Evolutionary conservation across 1,140 invertebrate genomes (phyloP).

Genomic region (Ctenoplectra terminalis): DNA sequence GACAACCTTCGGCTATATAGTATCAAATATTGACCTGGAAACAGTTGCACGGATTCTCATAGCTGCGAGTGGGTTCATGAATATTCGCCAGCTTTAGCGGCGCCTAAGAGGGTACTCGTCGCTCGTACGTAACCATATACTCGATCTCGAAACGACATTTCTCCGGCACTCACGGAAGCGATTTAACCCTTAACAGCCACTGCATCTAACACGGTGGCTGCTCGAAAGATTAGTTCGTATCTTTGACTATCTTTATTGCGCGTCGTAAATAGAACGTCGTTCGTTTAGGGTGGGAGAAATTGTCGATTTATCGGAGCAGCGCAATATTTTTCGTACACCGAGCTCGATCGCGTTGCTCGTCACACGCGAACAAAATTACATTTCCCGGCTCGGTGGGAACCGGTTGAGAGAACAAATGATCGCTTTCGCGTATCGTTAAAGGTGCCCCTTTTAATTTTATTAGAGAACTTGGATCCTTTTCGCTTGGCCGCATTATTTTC

Average conservation of each 20-base stretch:
- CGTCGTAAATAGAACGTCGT: not conserved
- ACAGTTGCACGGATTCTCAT: slow-evolving; percentile 66
- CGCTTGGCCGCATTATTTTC: not conserved
- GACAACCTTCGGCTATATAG: slow-evolving; percentile 15
- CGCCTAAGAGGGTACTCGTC: slow-evolving; percentile 61
- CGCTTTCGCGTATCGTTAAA: slow-evolving; percentile 1
- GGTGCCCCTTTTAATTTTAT: not conserved
- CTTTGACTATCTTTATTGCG: slow-evolving; percentile 11
- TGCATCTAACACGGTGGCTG: slow-evolving; percentile 2
- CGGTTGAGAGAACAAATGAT: not conserved
- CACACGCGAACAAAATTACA: slow-evolving; percentile 8
- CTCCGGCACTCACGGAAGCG: slow-evolving; percentile 52
- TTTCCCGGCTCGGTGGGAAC: not conserved
- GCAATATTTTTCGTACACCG: not conserved
- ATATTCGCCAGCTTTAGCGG: slow-evolving; percentile 58
- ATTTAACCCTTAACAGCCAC: slow-evolving; percentile 49
- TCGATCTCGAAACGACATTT: slow-evolving; percentile 61
- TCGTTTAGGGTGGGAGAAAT: not conserved
- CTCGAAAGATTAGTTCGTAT: slow-evolving; percentile 40
- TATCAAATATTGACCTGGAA: slow-evolving; percentile 68
- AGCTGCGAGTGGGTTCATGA: slow-evolving; percentile 62
- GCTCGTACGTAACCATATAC: slow-evolving; percentile 53
- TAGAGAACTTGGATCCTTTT: not conserved
- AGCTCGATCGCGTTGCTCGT: not conserved
- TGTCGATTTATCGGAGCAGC: not conserved